Percentiles rank a stretch among this genome's conserved stretches.
These are phyloP conservation scores for Indri indri DNA, from an alignment of 2,113 vertebrate genomes.

Conservation along the genomic window DNA sequence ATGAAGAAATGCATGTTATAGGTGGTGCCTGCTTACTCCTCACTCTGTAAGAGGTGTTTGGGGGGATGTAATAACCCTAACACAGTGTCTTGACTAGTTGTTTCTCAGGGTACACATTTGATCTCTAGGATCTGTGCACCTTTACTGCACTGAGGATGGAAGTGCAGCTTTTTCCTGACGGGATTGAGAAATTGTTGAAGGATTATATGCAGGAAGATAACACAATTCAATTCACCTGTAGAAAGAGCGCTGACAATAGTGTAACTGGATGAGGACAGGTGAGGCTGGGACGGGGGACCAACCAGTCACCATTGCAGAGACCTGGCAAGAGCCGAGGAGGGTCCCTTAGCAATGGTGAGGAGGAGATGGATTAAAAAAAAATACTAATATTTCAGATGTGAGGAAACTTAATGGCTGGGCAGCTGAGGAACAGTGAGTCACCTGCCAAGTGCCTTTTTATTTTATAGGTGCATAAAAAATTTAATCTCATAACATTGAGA, in stretches of 20 bases:
- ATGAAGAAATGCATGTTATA: neutral
- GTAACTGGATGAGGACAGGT: neutral
- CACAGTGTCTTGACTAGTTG: neutral
- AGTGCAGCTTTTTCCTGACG: neutral
- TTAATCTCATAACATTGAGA: neutral
- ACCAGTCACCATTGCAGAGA: neutral
- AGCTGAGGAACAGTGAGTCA: neutral
- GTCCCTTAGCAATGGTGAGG: neutral
- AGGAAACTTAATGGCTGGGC: neutral
- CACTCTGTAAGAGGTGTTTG: neutral
- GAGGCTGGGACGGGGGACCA: neutral
- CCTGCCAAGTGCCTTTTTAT: neutral
- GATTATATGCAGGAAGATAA: neutral
- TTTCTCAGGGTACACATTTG: neutral
- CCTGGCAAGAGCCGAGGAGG: neutral
- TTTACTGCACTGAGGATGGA: neutral
- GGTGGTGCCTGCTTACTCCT: neutral
- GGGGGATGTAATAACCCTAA: neutral
- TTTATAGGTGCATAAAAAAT: neutral
- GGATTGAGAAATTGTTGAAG: neutral
- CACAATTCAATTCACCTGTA: neutral
- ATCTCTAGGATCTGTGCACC: neutral
- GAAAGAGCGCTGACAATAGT: neutral
- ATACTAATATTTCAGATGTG: neutral
- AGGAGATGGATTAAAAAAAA: neutral